phyloP scores from a whole-genome alignment of 2,888 invertebrate species.

The Physocephala rufipes region DNA sequence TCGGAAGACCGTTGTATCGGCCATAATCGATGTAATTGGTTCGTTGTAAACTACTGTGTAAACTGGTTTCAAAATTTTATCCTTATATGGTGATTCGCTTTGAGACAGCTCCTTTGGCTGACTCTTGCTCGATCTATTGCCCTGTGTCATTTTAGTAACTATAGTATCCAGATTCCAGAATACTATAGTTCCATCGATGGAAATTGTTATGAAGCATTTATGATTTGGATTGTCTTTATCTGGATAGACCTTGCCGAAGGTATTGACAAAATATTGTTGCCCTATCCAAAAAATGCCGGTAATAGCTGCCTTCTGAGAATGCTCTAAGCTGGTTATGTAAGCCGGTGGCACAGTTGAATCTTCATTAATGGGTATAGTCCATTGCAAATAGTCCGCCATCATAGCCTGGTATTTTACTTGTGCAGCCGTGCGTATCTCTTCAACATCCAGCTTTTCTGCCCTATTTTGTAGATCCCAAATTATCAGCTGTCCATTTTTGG shows the following conservation, averaged over 20 bases:
- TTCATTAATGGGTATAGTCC: constrained; percentile 75
- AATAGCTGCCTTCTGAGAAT: constrained; percentile 73
- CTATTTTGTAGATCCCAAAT: constrained; percentile 76
- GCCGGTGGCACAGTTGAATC: constrained; percentile 70
- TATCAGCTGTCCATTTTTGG: constrained; percentile 76
- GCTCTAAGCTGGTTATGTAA: constrained; percentile 71
- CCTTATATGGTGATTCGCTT: constrained; percentile 72
- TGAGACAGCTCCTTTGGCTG: constrained; percentile 71
- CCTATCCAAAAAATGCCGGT: constrained; percentile 76
- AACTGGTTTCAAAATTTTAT: constrained; percentile 72
- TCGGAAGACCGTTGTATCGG: constrained; percentile 54
- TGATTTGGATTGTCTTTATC: constrained; percentile 65
- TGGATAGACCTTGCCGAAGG: constrained; percentile 69
- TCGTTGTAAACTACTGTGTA: constrained; percentile 68
- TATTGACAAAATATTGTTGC: constrained; percentile 69
- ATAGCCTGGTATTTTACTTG: constrained; percentile 72
- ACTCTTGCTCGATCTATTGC: constrained; percentile 40
- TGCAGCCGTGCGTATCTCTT: constrained; percentile 71
- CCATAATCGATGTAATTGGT: constrained; percentile 64
- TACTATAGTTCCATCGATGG: constrained; percentile 74
- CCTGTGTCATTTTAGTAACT: constrained; percentile 42
- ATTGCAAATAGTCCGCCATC: constrained; percentile 72
- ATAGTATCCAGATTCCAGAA: constrained; percentile 75
- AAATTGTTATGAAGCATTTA: constrained; percentile 73
- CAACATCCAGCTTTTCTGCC: constrained; percentile 71